These are phyloP conservation scores for Anguilla japonica DNA, from an alignment of 2,113 vertebrate genomes.

Conservation along the genomic window DNA sequence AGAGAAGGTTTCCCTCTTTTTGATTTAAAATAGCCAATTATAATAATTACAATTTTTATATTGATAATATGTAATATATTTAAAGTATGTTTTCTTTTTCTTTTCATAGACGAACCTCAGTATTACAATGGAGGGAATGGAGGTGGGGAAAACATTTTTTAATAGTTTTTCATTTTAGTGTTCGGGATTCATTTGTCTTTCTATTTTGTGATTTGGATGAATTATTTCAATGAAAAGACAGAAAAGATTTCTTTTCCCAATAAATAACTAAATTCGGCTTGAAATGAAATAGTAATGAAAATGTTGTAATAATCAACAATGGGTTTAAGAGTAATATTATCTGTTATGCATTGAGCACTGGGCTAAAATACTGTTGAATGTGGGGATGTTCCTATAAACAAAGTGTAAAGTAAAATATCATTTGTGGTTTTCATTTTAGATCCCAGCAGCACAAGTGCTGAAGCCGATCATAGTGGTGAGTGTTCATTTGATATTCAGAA, in stretches of 20 bases:
- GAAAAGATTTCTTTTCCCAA: too few species aligned
- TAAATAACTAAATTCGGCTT: background rate
- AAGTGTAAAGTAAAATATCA: background rate
- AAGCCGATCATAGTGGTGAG: slow-evolving; percentile 54
- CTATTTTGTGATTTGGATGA: background rate
- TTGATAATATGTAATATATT: background rate
- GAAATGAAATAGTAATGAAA: background rate
- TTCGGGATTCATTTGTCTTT: background rate
- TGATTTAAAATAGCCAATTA: background rate
- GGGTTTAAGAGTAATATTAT: too few species aligned
- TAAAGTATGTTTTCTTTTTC: background rate
- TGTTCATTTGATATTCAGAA: background rate
- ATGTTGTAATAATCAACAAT: background rate
- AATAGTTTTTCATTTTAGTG: background rate
- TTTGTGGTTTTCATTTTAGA: slow-evolving; percentile 42
- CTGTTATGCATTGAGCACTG: too few species aligned
- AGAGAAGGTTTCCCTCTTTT: background rate
- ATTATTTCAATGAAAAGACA: too few species aligned
- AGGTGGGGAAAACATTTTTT: slow-evolving; percentile 44
- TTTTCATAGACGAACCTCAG: slow-evolving; percentile 47
- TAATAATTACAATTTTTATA: background rate
- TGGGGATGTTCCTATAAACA: too few species aligned
- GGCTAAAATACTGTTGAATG: too few species aligned
- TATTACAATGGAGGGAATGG: slow-evolving; percentile 43
- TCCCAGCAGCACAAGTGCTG: slow-evolving; percentile 61